phyloP scores from a whole-genome alignment of 1,140 invertebrate genomes.

The Geopemphigus sp. region DNA sequence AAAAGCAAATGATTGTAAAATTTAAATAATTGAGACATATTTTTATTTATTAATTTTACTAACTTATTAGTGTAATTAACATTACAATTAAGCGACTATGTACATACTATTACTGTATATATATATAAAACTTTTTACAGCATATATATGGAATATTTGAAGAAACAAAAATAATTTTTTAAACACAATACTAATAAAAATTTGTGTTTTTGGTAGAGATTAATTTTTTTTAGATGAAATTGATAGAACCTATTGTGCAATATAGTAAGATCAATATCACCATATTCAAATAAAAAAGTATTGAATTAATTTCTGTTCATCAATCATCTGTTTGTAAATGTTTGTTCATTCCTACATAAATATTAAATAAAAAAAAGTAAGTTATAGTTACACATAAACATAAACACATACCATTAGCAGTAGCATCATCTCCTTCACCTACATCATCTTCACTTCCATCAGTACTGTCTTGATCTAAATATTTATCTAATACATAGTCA shows the following conservation, averaged over 20 bases:
- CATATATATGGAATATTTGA: background rate
- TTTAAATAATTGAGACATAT: background rate
- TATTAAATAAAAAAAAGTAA: constrained; percentile 8
- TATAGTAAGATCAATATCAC: constrained; percentile 16
- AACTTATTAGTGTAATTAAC: background rate
- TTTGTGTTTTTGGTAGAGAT: background rate
- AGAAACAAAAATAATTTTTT: background rate
- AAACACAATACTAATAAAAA: background rate
- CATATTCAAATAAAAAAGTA: constrained; percentile 4
- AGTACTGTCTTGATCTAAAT: constrained; percentile 63
- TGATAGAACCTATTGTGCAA: constrained; percentile 2
- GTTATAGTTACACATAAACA: background rate
- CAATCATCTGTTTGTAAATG: constrained; percentile 22
- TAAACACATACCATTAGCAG: constrained; percentile 30
- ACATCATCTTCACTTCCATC: constrained; percentile 63
- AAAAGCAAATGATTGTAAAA: background rate
- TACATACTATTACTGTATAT: background rate
- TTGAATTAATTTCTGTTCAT: constrained; percentile 14
- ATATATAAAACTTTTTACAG: background rate
- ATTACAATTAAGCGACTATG: background rate
- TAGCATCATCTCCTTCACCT: constrained; percentile 58
- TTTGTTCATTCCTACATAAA: constrained; percentile 32
- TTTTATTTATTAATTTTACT: background rate
- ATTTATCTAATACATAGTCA: constrained; percentile 63
- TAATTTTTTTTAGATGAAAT: background rate